Percentiles rank a stretch among this genome's conserved stretches.
phyloP scores from a whole-genome alignment of 2,888 invertebrate genomes.

The Eurytoma adleriae region DNA sequence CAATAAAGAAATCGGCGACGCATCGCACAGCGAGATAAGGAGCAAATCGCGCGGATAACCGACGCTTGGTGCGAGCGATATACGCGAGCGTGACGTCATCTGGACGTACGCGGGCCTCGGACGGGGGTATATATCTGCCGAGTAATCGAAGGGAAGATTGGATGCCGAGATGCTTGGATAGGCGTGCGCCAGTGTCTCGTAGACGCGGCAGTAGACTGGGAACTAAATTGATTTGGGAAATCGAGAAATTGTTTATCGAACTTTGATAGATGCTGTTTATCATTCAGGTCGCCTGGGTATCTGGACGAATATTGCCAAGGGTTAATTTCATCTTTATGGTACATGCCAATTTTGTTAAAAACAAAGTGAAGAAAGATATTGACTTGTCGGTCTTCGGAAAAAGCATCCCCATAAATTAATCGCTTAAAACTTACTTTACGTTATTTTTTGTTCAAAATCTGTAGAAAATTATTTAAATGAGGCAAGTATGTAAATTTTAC shows the following conservation, averaged over 20 bases:
- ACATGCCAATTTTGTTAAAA: no score
- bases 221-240: slow-evolving; percentile 37
- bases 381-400: no score
- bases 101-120: neutral
- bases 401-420: no score
- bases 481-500: no score
- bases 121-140: neutral
- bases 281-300: no score
- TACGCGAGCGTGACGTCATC: slow-evolving; percentile 4
- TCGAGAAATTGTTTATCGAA: slow-evolving; percentile 18
- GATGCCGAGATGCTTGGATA: slow-evolving; percentile 13
- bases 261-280: neutral
- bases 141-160: slow-evolving; percentile 47
- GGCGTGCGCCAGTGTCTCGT: neutral
- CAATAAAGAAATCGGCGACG: slow-evolving; percentile 30
- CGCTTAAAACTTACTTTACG: no score
- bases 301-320: no score
- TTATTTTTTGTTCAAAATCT: no score
- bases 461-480: no score
- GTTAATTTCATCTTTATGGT: no score
- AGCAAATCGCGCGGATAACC: slow-evolving; percentile 1
- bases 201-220: neutral
- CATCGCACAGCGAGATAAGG: slow-evolving; percentile 26
- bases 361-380: no score
- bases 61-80: neutral